These are phyloP conservation scores for Danio kyathit DNA, from an alignment of 2,797 vertebrate genomes.

Conservation along the genomic window DNA sequence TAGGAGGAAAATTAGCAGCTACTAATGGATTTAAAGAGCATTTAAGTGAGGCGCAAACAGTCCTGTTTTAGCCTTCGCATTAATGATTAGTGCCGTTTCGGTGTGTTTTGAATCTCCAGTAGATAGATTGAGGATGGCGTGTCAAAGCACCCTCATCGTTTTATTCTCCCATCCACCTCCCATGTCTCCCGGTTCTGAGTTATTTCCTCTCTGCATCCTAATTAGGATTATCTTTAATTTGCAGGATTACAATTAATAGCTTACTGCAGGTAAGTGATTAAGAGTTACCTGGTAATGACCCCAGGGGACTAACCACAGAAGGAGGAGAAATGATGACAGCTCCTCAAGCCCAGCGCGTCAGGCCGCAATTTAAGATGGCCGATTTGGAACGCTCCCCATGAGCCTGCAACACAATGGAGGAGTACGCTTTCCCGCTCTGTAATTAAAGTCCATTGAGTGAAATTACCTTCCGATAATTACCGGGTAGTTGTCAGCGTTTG, in stretches of 20 bases:
- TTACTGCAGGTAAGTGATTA: conserved; percentile 74
- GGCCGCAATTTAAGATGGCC: conserved; percentile 73
- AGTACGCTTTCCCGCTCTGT: conserved; percentile 74
- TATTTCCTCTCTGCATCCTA: conserved; percentile 65
- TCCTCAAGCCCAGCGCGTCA: conserved; percentile 65
- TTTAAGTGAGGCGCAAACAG: conserved; percentile 19
- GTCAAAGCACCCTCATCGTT: conserved; percentile 48
- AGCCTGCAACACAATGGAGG: conserved; percentile 74
- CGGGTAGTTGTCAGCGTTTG: conserved; percentile 85
- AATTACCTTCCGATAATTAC: conserved; percentile 84
- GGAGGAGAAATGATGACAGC: conserved; percentile 70
- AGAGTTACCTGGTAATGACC: conserved; percentile 72
- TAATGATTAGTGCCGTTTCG: conserved; percentile 34
- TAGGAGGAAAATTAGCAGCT: conserved; percentile 22
- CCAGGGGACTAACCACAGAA: conserved; percentile 62
- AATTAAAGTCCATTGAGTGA: conserved; percentile 88
- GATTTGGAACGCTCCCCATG: conserved; percentile 69
- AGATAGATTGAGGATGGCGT: conserved; percentile 49
- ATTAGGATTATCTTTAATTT: conserved; percentile 74
- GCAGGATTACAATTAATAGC: conserved; percentile 73
- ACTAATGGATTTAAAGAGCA: conserved; percentile 22
- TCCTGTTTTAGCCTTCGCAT: conserved; percentile 34
- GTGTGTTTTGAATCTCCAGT: conserved; percentile 39
- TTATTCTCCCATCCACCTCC: conserved; percentile 48
- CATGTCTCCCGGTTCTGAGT: conserved; percentile 59